Base-by-base conservation (phyloP, 2,797 vertebrate species). In the Odontamblyopus lacepedii region DNA sequence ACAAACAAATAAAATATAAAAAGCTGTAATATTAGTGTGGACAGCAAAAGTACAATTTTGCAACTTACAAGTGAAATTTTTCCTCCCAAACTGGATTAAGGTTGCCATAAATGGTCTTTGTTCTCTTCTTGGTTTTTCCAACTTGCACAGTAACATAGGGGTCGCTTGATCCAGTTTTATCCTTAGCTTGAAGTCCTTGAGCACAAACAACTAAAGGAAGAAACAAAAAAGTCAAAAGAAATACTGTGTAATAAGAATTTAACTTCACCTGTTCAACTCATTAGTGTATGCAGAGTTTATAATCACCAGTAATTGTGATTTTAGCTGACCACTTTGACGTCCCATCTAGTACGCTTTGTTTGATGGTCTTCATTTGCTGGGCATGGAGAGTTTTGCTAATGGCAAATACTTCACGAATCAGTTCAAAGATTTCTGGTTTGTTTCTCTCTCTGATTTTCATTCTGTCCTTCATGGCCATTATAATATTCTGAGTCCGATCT, bases 301-400 rank as follows among this genome's bases (percentile, higher is more conserved):
- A 30, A 19, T 29, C 83, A 99, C 98, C 98, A 0, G 96, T 99
- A 90, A 99, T 99, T 0, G 95, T 99, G 78, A 99, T 98, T 91
- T 99, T 99, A 83, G 98, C 98, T 0, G 96, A 99, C 98, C 98
- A 99, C 83, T 99, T 99, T 35, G 98, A 99, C 41, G 98, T 99
- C 38, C 98, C 98, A 18, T 99, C 98, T 73, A 99, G 91, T 3
- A 99, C 98, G 0, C 96, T 99, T 88, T 99, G 98, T 78, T 99
- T 99, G 85, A 99, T 96, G 13, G 95, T 95, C 88, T 99, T 99
- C 96, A 99, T 98, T 87, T 99, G 98, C 87, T 99, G 97, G 0
- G 92, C 94, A 0, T 99, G 98, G 27, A 94, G 85, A 69, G 94
- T 85, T 87, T 98, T 98, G 87, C 89, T 94, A 78, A 98, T 95